Base-by-base conservation (phyloP, 1,140 invertebrate species). In the Eriocheir sinensis region DNA sequence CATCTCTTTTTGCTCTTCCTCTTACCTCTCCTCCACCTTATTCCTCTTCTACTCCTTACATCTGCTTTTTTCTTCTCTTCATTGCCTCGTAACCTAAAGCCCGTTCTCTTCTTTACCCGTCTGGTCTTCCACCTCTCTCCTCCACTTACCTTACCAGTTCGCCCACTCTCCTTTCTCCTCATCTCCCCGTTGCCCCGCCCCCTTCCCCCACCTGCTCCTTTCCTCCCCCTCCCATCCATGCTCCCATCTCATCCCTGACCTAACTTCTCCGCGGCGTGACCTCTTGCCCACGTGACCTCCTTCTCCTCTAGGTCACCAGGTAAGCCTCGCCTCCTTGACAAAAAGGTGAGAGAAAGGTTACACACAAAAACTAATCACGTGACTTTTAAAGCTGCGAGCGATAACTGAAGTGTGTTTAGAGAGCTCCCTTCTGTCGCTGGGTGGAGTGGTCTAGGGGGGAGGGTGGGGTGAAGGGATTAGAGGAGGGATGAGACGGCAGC, bases 261-360 rank as follows among this genome's bases (percentile, higher is more conserved):
- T 72, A n/a, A 72, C 60, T n/a, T 72, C 60, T 4, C 60, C 27
- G 6, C 60, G 60, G 21, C 60, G 21, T n/a, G 60, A 72, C 60
- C 60, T 72, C 60, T 72, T 72, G 60, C 60, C 60, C 60, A 72
- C 60, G 21, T 72, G 21, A 72, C 60, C 60, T 72, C 60, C 60
- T 72, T 72, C 60, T n/a, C 4, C 60, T n/a, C 60, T 72, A 72
- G 60, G 60, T 72, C 60, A 72, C 60, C 60, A 72, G 60, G n/a
- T n/a, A 8, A 48, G 44, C 44, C 60, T 21, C 21, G 27, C 27
- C 60, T n/a, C 27, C 60, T 72, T 72, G 60, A 72, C n/a, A n/a
- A 1, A n/a, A 72, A n/a, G 27, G n/a, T 72, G 6, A n/a, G 0
- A 72, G 48, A 17, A 53, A 53, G 21, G 48, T 17, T 53, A n/a